Percentiles rank a stretch among this genome's conserved stretches.
phyloP scores from a whole-genome alignment of 1,140 invertebrate species.

The Drosophila sechellia region DNA sequence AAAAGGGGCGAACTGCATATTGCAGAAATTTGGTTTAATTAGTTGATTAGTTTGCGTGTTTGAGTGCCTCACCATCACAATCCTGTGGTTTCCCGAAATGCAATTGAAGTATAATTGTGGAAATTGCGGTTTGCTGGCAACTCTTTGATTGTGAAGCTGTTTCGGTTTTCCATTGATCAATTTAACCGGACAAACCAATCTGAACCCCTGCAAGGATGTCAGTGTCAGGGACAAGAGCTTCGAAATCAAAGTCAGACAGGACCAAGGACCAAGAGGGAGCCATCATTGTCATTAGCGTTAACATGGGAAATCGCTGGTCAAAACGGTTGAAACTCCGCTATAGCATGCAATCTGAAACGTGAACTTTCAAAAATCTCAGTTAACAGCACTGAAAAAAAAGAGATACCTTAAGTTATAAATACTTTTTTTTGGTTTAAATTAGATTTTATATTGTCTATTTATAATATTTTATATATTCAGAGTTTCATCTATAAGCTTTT shows the following conservation, averaged over 20 bases:
- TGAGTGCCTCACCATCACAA: not conserved
- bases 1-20: not conserved
- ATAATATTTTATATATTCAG: no score
- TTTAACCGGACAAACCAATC: not conserved
- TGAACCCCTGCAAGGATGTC: constrained; percentile 4
- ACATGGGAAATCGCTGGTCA: constrained; percentile 12
- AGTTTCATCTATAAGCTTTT: no score
- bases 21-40: constrained; percentile 24
- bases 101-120: constrained; percentile 28
- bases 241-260: constrained; percentile 1
- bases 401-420: no score
- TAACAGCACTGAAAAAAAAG: constrained; percentile 8
- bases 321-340: constrained; percentile 25
- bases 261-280: not conserved
- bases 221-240: constrained; percentile 32
- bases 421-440: no score
- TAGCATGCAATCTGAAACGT: constrained; percentile 33
- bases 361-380: constrained; percentile 35
- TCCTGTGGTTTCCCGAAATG: constrained; percentile 18
- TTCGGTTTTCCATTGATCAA: constrained; percentile 6
- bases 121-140: constrained; percentile 20
- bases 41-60: constrained; percentile 36
- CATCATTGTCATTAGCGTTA: constrained; percentile 29
- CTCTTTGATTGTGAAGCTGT: constrained; percentile 4
- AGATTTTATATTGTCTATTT: no score